A percentile compares a stretch with the other conserved stretches of the same genome.
Conservation (phyloP, 2,113 vertebrate genomes). For the Sphaerodactylus townsendi region DNA sequence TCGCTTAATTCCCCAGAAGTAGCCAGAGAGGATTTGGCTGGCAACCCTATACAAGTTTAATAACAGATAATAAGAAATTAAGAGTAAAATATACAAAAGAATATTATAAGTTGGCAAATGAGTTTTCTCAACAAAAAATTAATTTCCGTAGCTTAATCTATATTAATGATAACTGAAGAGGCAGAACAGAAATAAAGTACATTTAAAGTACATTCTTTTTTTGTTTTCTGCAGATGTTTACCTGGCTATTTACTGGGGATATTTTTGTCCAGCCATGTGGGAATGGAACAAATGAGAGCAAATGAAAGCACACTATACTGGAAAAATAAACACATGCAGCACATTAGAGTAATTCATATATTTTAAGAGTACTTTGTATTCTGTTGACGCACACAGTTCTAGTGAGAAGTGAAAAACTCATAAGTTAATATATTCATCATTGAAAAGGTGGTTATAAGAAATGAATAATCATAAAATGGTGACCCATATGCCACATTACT, state of each 20-base stretch:
- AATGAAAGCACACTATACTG: slow-evolving; percentile 37
- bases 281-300: slow-evolving; percentile 41
- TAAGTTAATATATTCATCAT: slow-evolving; percentile 31
- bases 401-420: background rate
- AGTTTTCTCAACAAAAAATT: slow-evolving; percentile 19
- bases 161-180: slow-evolving; percentile 35
- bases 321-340: background rate
- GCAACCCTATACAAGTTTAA: background rate
- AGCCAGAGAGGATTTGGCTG: too few relatives aligned
- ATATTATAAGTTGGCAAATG: slow-evolving; percentile 28
- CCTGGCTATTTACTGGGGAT: slow-evolving; percentile 21
- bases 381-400: slow-evolving; percentile 20
- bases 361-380: slow-evolving; percentile 12
- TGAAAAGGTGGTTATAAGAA: slow-evolving; percentile 14
- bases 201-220: slow-evolving; percentile 32
- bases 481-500: background rate
- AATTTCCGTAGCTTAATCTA: background rate
- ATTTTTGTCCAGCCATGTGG: background rate
- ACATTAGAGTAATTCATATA: slow-evolving; percentile 1
- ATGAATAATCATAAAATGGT: slow-evolving; percentile 8
- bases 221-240: slow-evolving; percentile 36
- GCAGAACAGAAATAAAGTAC: slow-evolving; percentile 5
- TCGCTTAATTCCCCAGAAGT: too few relatives aligned
- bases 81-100: slow-evolving; percentile 9
- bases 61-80: slow-evolving; percentile 26